Evolutionary conservation across 2,113 vertebrate species (phyloP).

Genomic region (Scalopus aquaticus): DNA sequence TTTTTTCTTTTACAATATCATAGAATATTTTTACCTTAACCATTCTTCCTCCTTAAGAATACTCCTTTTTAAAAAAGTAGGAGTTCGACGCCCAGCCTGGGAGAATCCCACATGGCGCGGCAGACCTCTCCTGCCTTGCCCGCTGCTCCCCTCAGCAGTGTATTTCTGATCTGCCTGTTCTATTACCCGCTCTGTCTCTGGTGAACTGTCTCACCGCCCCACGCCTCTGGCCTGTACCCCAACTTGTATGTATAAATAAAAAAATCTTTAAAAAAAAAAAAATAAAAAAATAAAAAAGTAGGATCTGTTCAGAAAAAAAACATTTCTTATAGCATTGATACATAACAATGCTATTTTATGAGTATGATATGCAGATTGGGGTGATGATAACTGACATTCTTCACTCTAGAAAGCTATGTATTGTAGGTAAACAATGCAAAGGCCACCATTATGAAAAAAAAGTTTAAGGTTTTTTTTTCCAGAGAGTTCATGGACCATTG

Average conservation of each 20-base stretch:
- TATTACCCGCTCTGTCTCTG: no score
- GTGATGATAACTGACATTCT: background rate
- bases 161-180: no score
- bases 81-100: no score
- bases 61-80: background rate
- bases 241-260: no score
- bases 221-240: no score
- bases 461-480: conserved; percentile 15
- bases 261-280: no score
- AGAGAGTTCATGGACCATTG: background rate
- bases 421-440: conserved; percentile 56
- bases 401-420: conserved; percentile 16
- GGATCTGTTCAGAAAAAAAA: background rate
- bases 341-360: background rate
- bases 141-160: no score
- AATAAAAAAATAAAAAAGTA: no score
- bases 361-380: background rate
- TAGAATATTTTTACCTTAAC: background rate
- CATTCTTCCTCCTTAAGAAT: background rate
- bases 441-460: conserved; percentile 29
- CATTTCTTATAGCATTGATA: background rate
- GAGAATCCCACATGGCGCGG: no score
- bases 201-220: no score
- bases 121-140: no score
- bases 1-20: background rate